Base-by-base conservation (phyloP, 64 coral and sea anemone genomes). In the Stichodactyla mertensii region DNA sequence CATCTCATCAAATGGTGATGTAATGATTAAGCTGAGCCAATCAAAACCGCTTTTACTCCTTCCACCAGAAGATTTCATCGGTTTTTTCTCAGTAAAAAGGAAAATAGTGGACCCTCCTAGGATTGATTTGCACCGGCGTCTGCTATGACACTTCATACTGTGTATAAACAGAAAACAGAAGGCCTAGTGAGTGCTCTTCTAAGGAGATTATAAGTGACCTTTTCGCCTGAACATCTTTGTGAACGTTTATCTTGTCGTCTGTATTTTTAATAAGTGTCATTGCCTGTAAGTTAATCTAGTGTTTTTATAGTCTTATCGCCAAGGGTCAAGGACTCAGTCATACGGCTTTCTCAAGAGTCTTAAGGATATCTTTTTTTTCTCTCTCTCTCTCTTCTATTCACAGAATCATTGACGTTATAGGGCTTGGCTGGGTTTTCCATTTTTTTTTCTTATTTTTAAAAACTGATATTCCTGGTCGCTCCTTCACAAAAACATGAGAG, bases 211-310 rank as follows among this genome's bases (percentile, higher is more conserved):
- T 27, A 23, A 10, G 8, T 74, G 69, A 74, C 69, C 69, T 74
- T 74, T 74, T 31, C 24, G 69, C 69, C 69, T 74, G 22, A n/a
- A 11, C 69, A 26, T 74, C 28, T 31, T 74, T 74, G 26, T 74
- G 27, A 74, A 27, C 69, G 27, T 81, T 81, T 52, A 81, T 81
- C 78, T 12, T 81, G 78, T 81, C 78, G 78, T 81, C 78, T 81
- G 51, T 53, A 55, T 81, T 81, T 81, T 81, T 55, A 81, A 81
- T 81, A 53, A 81, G 78, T 81, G 78, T 81, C 78, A 81, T 52
- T 81, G 18, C 36, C 4, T 81, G 78, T 81, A 53, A 81, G 78
- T 54, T 81, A 20, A 53, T 55, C 78, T 53, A 81, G 78, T 81
- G 78, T 81, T 81, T 81, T 81, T 16, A 20, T 55, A 22, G 6